Percentiles rank a stretch among this genome's conserved stretches.
Conservation (phyloP, 2,888 invertebrate genomes). For the Miltochrista miniata region DNA sequence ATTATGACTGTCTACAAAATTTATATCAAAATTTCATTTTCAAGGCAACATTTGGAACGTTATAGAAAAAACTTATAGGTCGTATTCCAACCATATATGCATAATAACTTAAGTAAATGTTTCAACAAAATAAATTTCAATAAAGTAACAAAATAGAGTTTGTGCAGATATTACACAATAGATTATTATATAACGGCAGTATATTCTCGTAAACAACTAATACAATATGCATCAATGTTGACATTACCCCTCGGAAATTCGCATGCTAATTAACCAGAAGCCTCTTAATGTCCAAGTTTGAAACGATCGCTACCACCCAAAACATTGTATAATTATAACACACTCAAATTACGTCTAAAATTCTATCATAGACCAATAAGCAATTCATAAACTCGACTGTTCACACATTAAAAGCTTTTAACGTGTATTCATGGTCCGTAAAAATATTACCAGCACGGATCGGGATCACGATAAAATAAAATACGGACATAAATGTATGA, state of each 20-base stretch:
- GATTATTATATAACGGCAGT: too few relatives aligned
- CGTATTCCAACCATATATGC: too few relatives aligned
- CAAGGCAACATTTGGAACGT: too few relatives aligned
- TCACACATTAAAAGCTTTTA: conserved; percentile 40
- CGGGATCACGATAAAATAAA: conserved; percentile 46
- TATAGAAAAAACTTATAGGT: too few relatives aligned
- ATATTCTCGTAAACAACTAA: neutral
- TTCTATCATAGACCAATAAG: conserved; percentile 17
- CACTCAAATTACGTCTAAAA: conserved; percentile 36
- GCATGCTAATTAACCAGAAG: conserved; percentile 43
- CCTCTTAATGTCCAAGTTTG: conserved; percentile 45
- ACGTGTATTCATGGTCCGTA: conserved; percentile 38
- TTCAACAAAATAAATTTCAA: too few relatives aligned
- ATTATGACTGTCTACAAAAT: too few relatives aligned
- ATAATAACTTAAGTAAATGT: too few relatives aligned
- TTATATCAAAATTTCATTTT: too few relatives aligned
- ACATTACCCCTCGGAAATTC: conserved; percentile 20
- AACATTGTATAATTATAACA: conserved; percentile 4
- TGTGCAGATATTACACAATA: too few relatives aligned
- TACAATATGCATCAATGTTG: too few relatives aligned
- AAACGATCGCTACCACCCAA: conserved; percentile 37
- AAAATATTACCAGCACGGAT: conserved; percentile 42
- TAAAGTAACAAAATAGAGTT: too few relatives aligned
- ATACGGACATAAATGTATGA: conserved; percentile 50
- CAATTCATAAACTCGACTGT: conserved; percentile 36